phyloP scores from a whole-genome alignment of 2,797 vertebrate species.

The Psittacula echo region DNA sequence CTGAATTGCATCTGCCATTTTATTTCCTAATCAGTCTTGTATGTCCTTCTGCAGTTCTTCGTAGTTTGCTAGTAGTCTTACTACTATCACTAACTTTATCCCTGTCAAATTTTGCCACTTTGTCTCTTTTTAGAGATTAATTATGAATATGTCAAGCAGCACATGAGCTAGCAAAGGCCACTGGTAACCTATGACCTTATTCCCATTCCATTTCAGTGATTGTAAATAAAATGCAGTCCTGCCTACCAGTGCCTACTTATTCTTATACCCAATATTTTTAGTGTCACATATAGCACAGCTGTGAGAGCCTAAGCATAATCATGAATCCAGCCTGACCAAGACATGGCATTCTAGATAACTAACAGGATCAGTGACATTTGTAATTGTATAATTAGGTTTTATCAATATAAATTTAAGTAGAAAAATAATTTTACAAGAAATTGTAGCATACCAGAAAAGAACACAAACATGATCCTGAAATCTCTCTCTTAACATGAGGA shows the following conservation, averaged over 20 bases:
- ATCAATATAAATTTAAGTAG: not conserved
- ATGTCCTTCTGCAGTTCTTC: not conserved
- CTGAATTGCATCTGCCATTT: not conserved
- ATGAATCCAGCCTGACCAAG: not conserved
- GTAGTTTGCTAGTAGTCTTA: not conserved
- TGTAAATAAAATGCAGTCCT: not conserved
- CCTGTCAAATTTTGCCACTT: not conserved
- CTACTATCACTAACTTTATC: not conserved
- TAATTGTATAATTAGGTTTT: not conserved
- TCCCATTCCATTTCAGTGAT: not conserved
- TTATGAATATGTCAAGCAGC: not conserved
- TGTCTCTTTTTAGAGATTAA: not conserved
- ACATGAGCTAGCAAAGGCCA: not conserved
- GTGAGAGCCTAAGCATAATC: not conserved
- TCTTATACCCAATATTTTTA: not conserved
- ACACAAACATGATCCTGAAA: not conserved
- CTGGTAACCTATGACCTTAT: not conserved
- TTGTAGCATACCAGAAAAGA: not conserved
- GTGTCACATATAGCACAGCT: not conserved
- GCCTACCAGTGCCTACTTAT: not conserved
- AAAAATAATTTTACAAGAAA: not conserved
- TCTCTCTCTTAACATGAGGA: not conserved
- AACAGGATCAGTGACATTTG: not conserved
- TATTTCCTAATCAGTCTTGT: not conserved
- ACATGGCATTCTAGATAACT: not conserved